Evolutionary conservation across 2,888 invertebrate species (phyloP).

Genomic region (Eledone cirrhosa): DNA sequence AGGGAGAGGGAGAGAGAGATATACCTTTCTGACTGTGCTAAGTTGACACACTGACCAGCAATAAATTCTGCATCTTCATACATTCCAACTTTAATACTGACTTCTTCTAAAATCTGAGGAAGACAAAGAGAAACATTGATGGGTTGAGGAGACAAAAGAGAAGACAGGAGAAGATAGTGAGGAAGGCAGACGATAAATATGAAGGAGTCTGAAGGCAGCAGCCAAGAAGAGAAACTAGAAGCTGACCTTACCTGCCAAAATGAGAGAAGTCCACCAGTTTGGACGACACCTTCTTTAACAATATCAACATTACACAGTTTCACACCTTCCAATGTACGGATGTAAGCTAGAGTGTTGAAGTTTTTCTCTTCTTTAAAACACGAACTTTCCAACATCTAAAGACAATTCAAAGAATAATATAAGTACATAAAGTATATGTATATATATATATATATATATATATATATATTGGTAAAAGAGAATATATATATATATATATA

Average conservation of each 20-base stretch:
- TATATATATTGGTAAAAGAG: neutral
- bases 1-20: no score
- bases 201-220: no score
- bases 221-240: neutral
- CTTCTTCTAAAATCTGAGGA: constrained; percentile 37
- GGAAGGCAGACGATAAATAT: no score
- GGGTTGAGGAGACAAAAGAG: no score
- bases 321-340: constrained; percentile 14
- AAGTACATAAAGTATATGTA: neutral
- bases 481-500: no score
- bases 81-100: constrained; percentile 35
- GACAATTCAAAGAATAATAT: neutral
- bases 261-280: neutral
- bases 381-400: constrained; percentile 22
- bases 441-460: neutral
- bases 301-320: constrained; percentile 1
- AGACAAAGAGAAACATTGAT: no score
- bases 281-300: constrained; percentile 20
- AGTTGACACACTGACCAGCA: constrained; percentile 33
- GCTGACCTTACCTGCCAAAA: constrained; percentile 13
- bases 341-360: constrained; percentile 5
- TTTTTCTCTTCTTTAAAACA: constrained; percentile 16
- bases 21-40: constrained; percentile 22
- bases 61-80: constrained; percentile 35
- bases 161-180: no score